Base-by-base conservation (phyloP, 2,113 vertebrate species). In the Tachycineta bicolor region DNA sequence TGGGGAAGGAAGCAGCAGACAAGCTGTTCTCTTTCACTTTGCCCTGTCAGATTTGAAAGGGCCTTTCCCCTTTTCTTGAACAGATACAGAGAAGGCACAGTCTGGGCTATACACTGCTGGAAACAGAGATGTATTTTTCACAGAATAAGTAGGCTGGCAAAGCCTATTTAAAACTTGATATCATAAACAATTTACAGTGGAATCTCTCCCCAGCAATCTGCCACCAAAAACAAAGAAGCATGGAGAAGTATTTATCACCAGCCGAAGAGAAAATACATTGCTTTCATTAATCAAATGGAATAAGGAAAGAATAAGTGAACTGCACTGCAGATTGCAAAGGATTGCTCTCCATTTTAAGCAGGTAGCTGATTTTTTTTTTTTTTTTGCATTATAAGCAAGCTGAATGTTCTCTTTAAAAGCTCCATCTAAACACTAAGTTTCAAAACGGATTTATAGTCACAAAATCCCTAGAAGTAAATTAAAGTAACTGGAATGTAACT, bases 231-330 rank as follows among this genome's bases (percentile, higher is more conserved):
- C 59, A 93, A 88, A 88, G 74, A 29, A 89, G 41, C 2, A 6
- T 3, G 4, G 47, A 89, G 67, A 93, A 91, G 67, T 85, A 91
- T 95, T 90, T 89, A 95, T 93, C 77, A 87, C 23, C 63, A 63
- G 71, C 43, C 93, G 90, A 94, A 84, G 58, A 89, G 62, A 94
- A 94, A 93, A 94, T 56, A 29, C 43, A 93, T 37, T 85, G 62
- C 28, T 85, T 91, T 91, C 91, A 86, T 93, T 93, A 92, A 95
- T 93, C 84, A 87, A 88, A 85, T 14, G 53, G 78, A 93, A 94
- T 62, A 89, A 58, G 64, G 56, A 89, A 86, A 84, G 80, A 91
- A 79, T 58, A 47, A 94, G 59, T 77, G 89, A 92, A 58, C 50
- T 63, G 43, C 29, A 68, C 26, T 52, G 68, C 67, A 96, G 79